phyloP scores from a whole-genome alignment of 1,140 invertebrate genomes.

The Pogonognathellus flavescens region DNA sequence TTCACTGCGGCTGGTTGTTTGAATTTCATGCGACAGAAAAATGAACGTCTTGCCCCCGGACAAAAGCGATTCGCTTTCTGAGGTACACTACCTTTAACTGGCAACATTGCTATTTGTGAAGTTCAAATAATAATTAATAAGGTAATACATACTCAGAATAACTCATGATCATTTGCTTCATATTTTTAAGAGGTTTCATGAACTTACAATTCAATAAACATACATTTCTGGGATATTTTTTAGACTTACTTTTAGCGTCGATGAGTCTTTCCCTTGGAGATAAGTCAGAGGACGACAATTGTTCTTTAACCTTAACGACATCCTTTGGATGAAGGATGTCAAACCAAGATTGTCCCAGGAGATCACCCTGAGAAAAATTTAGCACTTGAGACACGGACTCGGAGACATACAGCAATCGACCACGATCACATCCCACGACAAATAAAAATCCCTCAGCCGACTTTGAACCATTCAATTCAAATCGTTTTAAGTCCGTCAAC shows the following conservation, averaged over 20 bases:
- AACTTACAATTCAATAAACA: too few relatives aligned
- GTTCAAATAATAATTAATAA: background rate
- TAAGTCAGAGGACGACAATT: slow-evolving; percentile 90
- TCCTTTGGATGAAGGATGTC: slow-evolving; percentile 96
- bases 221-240: too few relatives aligned
- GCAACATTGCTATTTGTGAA: slow-evolving; percentile 82
- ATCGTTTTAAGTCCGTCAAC: background rate
- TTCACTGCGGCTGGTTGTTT: slow-evolving; percentile 77
- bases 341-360: slow-evolving; percentile 93
- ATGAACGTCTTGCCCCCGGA: slow-evolving; percentile 89
- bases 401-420: slow-evolving; percentile 90
- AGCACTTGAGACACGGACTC: slow-evolving; percentile 88
- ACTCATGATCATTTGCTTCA: too few relatives aligned
- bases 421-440: slow-evolving; percentile 92
- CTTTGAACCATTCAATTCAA: slow-evolving; percentile 70
- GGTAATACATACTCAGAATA: background rate
- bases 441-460: slow-evolving; percentile 93
- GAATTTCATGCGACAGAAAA: slow-evolving; percentile 94
- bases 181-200: too few relatives aligned
- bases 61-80: slow-evolving; percentile 81
- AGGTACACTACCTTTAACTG: slow-evolving; percentile 87
- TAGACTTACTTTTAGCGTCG: slow-evolving; percentile 88
- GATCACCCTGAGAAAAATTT: slow-evolving; percentile 88
- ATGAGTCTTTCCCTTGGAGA: slow-evolving; percentile 90
- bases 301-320: slow-evolving; percentile 94